These are phyloP conservation scores for Miichthys miiuy DNA, from an alignment of 2,797 vertebrate genomes.

Conservation along the genomic window DNA sequence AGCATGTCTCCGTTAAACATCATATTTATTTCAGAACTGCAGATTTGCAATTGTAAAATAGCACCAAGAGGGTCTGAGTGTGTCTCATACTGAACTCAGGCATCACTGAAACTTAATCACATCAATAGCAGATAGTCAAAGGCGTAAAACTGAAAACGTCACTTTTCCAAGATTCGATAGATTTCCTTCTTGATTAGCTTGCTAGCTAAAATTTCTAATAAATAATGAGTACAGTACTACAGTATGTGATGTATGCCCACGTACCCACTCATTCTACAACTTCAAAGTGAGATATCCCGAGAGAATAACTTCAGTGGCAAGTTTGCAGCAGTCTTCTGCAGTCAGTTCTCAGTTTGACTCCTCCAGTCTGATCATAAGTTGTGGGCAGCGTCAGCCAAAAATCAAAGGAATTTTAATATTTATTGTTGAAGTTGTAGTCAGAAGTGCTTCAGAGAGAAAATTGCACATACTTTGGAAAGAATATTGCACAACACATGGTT, in stretches of 20 bases:
- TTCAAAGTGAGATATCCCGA: conserved; percentile 45
- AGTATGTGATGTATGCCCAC: not conserved
- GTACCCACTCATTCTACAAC: conserved; percentile 2
- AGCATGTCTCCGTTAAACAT: not conserved
- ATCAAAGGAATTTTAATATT: conserved; percentile 30
- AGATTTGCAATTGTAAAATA: not conserved
- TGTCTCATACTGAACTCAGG: not conserved
- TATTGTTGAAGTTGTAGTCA: conserved; percentile 18
- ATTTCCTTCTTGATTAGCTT: not conserved
- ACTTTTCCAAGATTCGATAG: not conserved
- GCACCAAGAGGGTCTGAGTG: not conserved
- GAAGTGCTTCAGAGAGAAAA: conserved; percentile 5
- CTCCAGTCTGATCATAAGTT: not conserved
- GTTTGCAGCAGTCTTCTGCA: not conserved
- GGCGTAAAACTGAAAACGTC: not conserved
- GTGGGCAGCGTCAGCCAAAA: conserved; percentile 7
- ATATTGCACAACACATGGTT: conserved; percentile 8
- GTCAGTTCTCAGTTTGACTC: conserved; percentile 25
- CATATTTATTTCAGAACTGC: not conserved
- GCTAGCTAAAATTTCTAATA: conserved; percentile 15
- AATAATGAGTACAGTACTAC: conserved; percentile 15
- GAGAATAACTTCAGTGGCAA: conserved; percentile 34
- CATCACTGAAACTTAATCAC: conserved; percentile 7
- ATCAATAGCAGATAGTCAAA: conserved; percentile 4
- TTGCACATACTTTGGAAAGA: conserved; percentile 6